phyloP scores from a whole-genome alignment of 92 coral and sea anemone genomes.

The Muricea muricata region DNA sequence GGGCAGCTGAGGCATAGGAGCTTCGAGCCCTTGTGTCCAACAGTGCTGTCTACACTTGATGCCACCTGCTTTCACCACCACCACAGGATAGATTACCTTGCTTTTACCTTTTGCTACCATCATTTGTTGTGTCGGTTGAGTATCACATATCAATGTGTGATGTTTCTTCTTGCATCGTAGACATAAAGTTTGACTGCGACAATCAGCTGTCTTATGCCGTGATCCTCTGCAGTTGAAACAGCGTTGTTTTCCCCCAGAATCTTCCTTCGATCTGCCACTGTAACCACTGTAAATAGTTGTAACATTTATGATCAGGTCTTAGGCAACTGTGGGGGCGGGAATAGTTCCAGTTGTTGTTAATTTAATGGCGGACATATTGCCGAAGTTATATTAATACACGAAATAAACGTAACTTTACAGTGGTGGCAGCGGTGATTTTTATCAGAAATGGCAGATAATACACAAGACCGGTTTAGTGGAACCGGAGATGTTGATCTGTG shows the following conservation, averaged over 20 bases:
- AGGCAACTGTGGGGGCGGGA: no score
- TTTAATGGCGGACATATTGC: no score
- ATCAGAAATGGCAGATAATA: no score
- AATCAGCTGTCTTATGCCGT: background rate
- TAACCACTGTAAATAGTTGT: no score
- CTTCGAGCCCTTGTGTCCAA: constrained; percentile 43
- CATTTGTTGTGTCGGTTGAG: background rate
- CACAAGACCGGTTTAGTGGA: no score
- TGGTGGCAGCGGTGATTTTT: no score
- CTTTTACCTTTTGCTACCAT: background rate
- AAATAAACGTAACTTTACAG: no score
- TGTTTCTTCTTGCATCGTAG: background rate
- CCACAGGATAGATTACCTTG: background rate
- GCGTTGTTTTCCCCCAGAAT: background rate
- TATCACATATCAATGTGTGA: background rate
- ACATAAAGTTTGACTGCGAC: background rate
- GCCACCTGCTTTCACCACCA: background rate
- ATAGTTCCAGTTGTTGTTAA: no score
- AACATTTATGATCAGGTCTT: no score
- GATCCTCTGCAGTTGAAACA: constrained; percentile 1
- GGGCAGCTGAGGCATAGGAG: background rate
- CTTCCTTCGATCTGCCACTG: background rate
- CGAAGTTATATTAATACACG: no score
- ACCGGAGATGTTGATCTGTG: no score
- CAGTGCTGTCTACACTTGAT: constrained; percentile 18